Evolutionary conservation across 2,888 invertebrate genomes (phyloP).

Genomic region (Cristatella mucedo): DNA sequence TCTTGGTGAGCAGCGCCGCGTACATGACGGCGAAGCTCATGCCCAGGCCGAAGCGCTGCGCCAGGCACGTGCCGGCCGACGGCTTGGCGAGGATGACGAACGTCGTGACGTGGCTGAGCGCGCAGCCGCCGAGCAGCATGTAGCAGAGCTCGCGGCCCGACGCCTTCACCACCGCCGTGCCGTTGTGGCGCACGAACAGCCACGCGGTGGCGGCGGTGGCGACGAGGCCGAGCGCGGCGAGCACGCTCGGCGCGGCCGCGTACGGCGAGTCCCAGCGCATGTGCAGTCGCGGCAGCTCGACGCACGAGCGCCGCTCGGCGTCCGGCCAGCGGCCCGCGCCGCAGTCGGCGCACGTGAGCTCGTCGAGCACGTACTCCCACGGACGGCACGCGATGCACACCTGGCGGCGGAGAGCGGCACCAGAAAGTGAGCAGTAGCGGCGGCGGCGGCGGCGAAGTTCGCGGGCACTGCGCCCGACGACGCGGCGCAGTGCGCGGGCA

Average conservation of each 20-base stretch:
- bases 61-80: slow-evolving; percentile 43
- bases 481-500: no score
- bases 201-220: slow-evolving; percentile 48
- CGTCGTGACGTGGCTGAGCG: slow-evolving; percentile 49
- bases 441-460: no score
- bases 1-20: slow-evolving; percentile 51
- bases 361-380: slow-evolving; percentile 30
- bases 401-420: no score
- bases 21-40: slow-evolving; percentile 44
- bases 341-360: slow-evolving; percentile 31
- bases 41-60: slow-evolving; percentile 35
- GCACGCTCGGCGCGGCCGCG: slow-evolving; percentile 48
- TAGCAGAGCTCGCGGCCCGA: slow-evolving; percentile 50
- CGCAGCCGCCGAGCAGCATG: slow-evolving; percentile 48
- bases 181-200: slow-evolving; percentile 49
- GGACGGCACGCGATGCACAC: slow-evolving; percentile 29
- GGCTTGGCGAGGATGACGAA: slow-evolving; percentile 48
- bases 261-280: slow-evolving; percentile 41
- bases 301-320: slow-evolving; percentile 24
- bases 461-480: no score
- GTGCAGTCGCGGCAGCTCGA: slow-evolving; percentile 22
- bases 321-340: slow-evolving; percentile 31
- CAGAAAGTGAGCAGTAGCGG: no score
- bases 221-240: slow-evolving; percentile 49
- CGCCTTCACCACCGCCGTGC: slow-evolving; percentile 50